Percentiles rank a stretch among this genome's conserved stretches.
These are phyloP conservation scores for Nematolebias whitei DNA, from an alignment of 2,113 vertebrate species.

Conservation along the genomic window DNA sequence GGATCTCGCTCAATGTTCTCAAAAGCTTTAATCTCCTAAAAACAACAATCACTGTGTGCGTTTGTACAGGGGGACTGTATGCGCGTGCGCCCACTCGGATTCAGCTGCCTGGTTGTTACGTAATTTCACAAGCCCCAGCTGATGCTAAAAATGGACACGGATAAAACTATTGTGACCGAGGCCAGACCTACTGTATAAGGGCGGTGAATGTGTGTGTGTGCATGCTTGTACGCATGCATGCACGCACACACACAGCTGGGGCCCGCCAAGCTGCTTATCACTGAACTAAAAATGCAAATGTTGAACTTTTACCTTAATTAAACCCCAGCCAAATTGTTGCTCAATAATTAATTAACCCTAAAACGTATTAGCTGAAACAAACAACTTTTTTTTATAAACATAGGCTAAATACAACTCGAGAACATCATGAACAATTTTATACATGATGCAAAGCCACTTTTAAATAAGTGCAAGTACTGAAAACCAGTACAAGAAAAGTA, in stretches of 20 bases:
- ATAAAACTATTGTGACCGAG: slow-evolving; percentile 79
- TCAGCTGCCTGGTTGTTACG: slow-evolving; percentile 62
- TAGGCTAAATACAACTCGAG: not conserved
- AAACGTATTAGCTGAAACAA: not conserved
- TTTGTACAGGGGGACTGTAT: slow-evolving; percentile 27
- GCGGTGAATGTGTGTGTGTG: too few species aligned
- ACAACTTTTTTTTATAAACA: not conserved
- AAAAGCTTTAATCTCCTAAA: slow-evolving; percentile 63
- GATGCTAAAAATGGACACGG: slow-evolving; percentile 77
- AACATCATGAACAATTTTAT: not conserved
- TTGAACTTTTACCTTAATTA: slow-evolving; percentile 12
- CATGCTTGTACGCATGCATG: too few species aligned
- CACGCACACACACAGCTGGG: slow-evolving; percentile 18
- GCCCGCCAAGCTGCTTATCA: slow-evolving; percentile 43
- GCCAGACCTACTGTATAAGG: slow-evolving; percentile 52
- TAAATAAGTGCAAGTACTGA: too few species aligned
- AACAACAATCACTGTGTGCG: slow-evolving; percentile 56
- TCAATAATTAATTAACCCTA: not conserved
- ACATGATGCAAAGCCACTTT: not conserved
- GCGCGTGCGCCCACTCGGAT: slow-evolving; percentile 66
- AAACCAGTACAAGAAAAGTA: too few species aligned
- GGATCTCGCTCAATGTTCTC: slow-evolving; percentile 59
- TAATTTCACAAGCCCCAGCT: slow-evolving; percentile 77
- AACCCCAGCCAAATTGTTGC: not conserved
- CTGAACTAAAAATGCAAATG: slow-evolving; percentile 7